phyloP scores from a whole-genome alignment of 2,113 vertebrate genomes.

The Bungarus multicinctus region DNA sequence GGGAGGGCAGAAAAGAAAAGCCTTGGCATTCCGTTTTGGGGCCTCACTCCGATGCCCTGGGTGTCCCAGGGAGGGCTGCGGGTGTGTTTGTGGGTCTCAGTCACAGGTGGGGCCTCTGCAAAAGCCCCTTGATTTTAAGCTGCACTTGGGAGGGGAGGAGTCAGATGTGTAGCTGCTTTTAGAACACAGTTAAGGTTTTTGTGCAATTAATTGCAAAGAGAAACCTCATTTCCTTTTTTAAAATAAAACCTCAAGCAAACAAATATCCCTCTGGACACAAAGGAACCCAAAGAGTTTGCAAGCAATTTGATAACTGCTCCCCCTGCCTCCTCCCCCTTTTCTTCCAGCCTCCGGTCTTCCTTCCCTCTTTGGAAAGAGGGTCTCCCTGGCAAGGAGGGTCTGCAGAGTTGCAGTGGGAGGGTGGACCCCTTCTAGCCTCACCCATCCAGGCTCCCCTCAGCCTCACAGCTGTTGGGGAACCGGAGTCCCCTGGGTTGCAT shows the following conservation, averaged over 20 bases:
- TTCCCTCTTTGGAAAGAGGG: not conserved
- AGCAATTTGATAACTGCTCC: not conserved
- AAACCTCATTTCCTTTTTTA: not conserved
- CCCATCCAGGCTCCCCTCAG: not conserved
- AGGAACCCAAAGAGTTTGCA: not conserved
- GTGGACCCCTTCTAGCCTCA: not conserved
- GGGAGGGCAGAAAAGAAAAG: not conserved
- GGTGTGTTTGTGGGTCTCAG: not conserved
- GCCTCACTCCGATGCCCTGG: not conserved
- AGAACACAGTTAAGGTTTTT: not conserved
- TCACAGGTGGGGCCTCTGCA: not conserved
- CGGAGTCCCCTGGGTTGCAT: not conserved
- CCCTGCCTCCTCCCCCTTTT: fast-evolving
- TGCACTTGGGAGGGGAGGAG: not conserved
- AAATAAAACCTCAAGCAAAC: not conserved
- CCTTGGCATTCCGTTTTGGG: not conserved
- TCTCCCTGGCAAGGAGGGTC: not conserved
- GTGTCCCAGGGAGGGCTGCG: not conserved
- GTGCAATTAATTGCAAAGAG: not conserved
- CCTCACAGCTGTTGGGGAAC: not conserved
- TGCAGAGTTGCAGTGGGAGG: not conserved
- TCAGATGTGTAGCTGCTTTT: not conserved
- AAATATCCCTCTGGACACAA: not conserved
- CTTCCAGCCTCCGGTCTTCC: not conserved
- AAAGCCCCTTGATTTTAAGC: not conserved